Percentiles rank a stretch among this genome's conserved stretches.
phyloP scores from a whole-genome alignment of 2,113 vertebrate species.

The Cavia aperea region DNA sequence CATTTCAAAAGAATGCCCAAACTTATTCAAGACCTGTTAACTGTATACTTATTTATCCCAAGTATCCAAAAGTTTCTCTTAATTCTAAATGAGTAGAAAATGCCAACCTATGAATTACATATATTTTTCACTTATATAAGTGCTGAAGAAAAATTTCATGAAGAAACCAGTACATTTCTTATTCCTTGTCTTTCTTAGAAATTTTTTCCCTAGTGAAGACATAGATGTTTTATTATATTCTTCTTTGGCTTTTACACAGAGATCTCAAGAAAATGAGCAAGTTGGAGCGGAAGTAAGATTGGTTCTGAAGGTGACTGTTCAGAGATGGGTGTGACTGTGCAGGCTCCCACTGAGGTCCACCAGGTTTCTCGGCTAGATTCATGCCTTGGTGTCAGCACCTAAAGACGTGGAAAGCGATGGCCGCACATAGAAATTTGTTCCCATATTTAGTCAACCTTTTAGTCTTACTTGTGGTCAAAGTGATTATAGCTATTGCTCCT shows the following conservation, averaged over 20 bases:
- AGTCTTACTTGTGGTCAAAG: slow-evolving; percentile 38
- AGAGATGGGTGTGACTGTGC: background rate
- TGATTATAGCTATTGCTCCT: slow-evolving; percentile 52
- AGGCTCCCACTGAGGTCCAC: background rate
- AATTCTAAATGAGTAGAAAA: slow-evolving; percentile 52
- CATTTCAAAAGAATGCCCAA: slow-evolving; percentile 43
- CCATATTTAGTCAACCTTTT: slow-evolving; percentile 44
- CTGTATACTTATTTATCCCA: slow-evolving; percentile 49
- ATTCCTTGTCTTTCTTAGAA: background rate
- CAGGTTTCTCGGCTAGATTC: slow-evolving; percentile 20
- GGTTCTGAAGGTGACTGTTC: background rate
- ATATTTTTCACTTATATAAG: background rate
- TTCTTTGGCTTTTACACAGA: slow-evolving; percentile 40
- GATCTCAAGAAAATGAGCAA: slow-evolving; percentile 28
- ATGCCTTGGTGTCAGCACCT: background rate
- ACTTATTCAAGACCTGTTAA: slow-evolving; percentile 30
- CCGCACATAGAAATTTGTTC: slow-evolving; percentile 3
- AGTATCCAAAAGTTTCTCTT: slow-evolving; percentile 43
- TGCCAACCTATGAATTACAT: slow-evolving; percentile 13
- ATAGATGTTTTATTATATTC: slow-evolving; percentile 31
- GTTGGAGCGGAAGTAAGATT: slow-evolving; percentile 20
- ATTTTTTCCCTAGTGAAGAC: slow-evolving; percentile 26
- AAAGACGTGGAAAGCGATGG: background rate
- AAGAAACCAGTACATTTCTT: slow-evolving; percentile 25
- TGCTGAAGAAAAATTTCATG: slow-evolving; percentile 1